Percentiles rank a stretch among this genome's conserved stretches.
Conservation (phyloP, 1,140 invertebrate species). For the Cydia strobilella region DNA sequence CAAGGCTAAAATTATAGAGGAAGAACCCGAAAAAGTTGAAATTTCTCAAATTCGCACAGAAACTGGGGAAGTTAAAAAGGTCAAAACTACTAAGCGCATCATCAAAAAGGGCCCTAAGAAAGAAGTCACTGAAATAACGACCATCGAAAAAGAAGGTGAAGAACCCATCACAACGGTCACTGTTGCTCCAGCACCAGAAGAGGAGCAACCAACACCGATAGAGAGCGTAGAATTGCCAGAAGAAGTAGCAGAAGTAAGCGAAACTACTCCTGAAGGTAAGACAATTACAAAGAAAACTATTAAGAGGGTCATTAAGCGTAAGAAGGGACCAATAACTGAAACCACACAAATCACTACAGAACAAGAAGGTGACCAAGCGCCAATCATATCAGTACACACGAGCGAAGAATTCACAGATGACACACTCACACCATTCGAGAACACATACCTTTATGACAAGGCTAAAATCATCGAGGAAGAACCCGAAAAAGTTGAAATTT, state of each 20-base stretch:
- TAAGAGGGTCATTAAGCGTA: conserved; percentile 53
- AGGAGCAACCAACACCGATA: conserved; percentile 44
- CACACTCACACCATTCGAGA: conserved; percentile 2
- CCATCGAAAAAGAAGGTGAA: conserved; percentile 36
- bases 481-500: conserved; percentile 52
- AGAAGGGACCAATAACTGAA: conserved; percentile 50
- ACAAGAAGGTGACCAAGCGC: conserved; percentile 48
- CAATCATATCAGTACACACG: conserved; percentile 35
- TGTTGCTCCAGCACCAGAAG: conserved; percentile 42
- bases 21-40: conserved; percentile 33
- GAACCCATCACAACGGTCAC: conserved; percentile 42
- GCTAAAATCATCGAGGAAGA: conserved; percentile 52
- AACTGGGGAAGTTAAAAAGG: conserved; percentile 41
- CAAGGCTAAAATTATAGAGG: background rate
- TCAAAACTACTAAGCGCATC: conserved; percentile 48
- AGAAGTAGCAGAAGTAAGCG: conserved; percentile 32
- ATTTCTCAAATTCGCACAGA: conserved; percentile 56
- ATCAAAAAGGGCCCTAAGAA: conserved; percentile 51
- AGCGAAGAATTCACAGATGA: conserved; percentile 47
- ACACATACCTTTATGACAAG: conserved; percentile 2
- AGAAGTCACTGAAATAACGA: conserved; percentile 35
- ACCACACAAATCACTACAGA: conserved; percentile 59
- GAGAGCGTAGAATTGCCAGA: conserved; percentile 56
- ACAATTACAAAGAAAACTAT: conserved; percentile 42
- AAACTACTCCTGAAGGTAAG: conserved; percentile 36